These are phyloP conservation scores for Augiades crinisus DNA, from an alignment of 2,888 invertebrate genomes.

Conservation along the genomic window DNA sequence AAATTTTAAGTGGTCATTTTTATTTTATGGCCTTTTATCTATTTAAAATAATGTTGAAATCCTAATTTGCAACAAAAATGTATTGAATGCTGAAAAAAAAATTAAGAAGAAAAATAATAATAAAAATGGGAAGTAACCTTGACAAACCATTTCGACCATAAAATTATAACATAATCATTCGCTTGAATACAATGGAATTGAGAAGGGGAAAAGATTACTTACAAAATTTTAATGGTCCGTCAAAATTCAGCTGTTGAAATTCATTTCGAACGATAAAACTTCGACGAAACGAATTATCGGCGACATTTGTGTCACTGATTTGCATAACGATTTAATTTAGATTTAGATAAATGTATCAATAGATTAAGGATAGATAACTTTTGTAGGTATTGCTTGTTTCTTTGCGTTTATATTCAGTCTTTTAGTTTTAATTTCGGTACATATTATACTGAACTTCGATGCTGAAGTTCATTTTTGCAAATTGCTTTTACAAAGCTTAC, in stretches of 20 bases:
- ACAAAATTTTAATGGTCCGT: conserved; percentile 11
- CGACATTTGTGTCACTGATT: neutral
- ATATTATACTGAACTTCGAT: no score
- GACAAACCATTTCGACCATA: neutral
- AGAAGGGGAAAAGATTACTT: neutral
- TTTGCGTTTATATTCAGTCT: neutral
- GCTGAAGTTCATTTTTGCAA: no score
- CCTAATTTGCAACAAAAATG: no score
- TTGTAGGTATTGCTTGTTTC: neutral
- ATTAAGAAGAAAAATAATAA: no score
- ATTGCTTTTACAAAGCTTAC: no score
- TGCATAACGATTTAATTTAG: conserved; percentile 1
- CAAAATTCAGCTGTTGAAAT: neutral
- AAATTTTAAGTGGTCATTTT: no score
- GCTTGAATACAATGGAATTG: neutral
- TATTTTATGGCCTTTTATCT: no score
- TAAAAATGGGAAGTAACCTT: neutral
- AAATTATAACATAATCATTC: neutral
- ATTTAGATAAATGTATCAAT: neutral
- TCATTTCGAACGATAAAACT: conserved; percentile 10
- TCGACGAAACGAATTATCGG: conserved; percentile 6
- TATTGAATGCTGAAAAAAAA: no score
- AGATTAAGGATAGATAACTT: neutral
- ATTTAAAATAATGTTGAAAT: no score
- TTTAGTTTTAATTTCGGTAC: no score